These are phyloP conservation scores for Halocynthia aurantium DNA, from an alignment of 23 tunicate genomes.

Conservation along the genomic window DNA sequence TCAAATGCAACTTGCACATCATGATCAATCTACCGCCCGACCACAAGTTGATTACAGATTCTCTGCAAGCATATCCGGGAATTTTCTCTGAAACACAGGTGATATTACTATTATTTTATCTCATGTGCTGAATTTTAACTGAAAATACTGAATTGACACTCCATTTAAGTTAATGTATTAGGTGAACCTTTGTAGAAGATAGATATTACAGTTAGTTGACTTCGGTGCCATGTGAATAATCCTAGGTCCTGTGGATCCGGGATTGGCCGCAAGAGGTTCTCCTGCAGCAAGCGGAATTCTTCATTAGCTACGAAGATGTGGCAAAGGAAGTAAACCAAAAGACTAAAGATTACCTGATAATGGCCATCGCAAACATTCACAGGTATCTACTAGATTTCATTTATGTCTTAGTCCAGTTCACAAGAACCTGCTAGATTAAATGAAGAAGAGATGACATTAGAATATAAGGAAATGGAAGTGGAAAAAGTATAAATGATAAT, in stretches of 20 bases:
- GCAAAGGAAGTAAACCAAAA: conserved; percentile 72
- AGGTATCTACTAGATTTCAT: conserved; percentile 22
- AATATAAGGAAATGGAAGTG: background rate
- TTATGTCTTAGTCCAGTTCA: background rate
- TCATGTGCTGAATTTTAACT: no score
- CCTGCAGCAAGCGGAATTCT: conserved; percentile 86
- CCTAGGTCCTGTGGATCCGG: conserved; percentile 83
- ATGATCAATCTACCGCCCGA: conserved; percentile 81
- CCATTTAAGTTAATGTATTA: no score
- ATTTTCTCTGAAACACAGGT: conserved; percentile 86
- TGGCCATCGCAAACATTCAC: conserved; percentile 98
- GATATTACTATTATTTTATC: background rate
- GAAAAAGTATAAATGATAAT: background rate
- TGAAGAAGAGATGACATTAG: background rate
- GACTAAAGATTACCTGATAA: conserved; percentile 73
- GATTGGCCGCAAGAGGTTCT: conserved; percentile 94
- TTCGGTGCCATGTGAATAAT: no score
- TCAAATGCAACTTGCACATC: conserved; percentile 81
- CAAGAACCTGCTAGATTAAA: no score
- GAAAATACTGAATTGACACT: no score
- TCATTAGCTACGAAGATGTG: conserved; percentile 74
- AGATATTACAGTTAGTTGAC: no score
- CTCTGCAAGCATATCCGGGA: conserved; percentile 73
- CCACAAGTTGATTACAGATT: conserved; percentile 61
- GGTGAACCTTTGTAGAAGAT: no score